Percentiles rank a stretch among this genome's conserved stretches.
Conservation (phyloP, 2,113 vertebrate species). For the Atherinomorus stipes region DNA sequence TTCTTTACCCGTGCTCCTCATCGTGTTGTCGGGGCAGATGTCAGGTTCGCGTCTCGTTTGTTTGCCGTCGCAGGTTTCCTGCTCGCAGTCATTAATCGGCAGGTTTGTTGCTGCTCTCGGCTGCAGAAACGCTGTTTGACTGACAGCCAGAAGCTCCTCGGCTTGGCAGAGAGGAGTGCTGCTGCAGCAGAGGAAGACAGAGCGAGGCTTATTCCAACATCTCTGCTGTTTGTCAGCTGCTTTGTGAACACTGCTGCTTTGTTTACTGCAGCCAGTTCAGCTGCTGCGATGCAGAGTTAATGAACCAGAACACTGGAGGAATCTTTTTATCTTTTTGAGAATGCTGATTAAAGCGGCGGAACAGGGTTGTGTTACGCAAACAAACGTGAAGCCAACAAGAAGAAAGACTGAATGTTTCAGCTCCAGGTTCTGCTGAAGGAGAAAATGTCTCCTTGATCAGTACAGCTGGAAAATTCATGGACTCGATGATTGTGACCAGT, state of each 20-base stretch:
- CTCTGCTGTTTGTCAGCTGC: background rate
- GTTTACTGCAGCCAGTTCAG: no score
- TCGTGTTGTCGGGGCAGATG: conserved; percentile 9
- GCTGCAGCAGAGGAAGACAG: background rate
- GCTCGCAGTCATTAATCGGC: conserved; percentile 7
- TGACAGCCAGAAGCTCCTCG: conserved; percentile 2
- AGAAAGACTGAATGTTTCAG: no score
- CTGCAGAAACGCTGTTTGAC: background rate
- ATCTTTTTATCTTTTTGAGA: no score
- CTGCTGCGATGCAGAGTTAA: no score
- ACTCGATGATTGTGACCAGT: no score
- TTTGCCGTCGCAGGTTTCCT: background rate
- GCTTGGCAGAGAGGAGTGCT: background rate
- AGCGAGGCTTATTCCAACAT: background rate
- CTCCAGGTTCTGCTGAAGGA: no score
- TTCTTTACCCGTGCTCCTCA: background rate
- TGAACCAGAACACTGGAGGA: no score
- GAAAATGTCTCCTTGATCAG: no score
- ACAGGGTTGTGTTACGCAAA: no score
- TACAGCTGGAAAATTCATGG: no score
- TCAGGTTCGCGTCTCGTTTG: conserved; percentile 7
- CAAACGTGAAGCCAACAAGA: no score
- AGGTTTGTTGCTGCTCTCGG: background rate
- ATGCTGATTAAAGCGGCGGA: no score
- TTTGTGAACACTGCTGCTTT: background rate